A percentile compares a stretch with the other conserved stretches of the same genome.
These are phyloP conservation scores for Mimas tiliae DNA, from an alignment of 2,888 invertebrate genomes.

Conservation along the genomic window DNA sequence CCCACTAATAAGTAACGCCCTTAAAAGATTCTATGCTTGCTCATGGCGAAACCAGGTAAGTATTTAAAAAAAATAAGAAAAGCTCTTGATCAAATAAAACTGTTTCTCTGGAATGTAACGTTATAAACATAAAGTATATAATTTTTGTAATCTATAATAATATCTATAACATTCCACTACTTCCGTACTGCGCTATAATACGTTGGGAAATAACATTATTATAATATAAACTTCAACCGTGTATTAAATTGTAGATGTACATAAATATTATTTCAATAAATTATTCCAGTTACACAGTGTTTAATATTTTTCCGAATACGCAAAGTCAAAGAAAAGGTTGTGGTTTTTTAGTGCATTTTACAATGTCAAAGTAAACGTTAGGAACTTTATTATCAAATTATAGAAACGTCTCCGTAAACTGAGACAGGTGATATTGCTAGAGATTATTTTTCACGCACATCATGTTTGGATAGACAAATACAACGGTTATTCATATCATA, in stretches of 20 bases:
- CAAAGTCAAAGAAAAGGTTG: too few relatives aligned
- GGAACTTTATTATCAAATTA: too few relatives aligned
- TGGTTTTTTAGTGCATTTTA: too few relatives aligned
- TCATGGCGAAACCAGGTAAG: too few relatives aligned
- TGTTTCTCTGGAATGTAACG: background rate
- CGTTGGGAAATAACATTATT: background rate
- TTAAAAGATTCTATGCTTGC: too few relatives aligned
- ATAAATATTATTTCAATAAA: conserved; percentile 37
- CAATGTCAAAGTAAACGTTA: too few relatives aligned
- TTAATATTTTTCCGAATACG: conserved; percentile 2
- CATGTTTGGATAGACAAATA: too few relatives aligned
- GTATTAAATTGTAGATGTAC: conserved; percentile 32
- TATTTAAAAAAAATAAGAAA: too few relatives aligned
- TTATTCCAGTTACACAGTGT: conserved; percentile 28
- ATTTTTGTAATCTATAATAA: background rate
- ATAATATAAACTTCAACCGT: conserved; percentile 27
- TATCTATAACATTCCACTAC: conserved; percentile 37
- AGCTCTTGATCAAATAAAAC: background rate
- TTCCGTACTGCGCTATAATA: background rate
- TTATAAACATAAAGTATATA: background rate
- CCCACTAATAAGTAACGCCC: background rate
- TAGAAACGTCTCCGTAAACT: too few relatives aligned
- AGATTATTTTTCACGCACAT: too few relatives aligned
- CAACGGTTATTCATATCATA: too few relatives aligned
- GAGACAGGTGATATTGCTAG: too few relatives aligned